Percentiles rank a stretch among this genome's conserved stretches.
Evolutionary conservation across 2,888 invertebrate species (phyloP).

Genomic region (Ecliptopera silaceata): DNA sequence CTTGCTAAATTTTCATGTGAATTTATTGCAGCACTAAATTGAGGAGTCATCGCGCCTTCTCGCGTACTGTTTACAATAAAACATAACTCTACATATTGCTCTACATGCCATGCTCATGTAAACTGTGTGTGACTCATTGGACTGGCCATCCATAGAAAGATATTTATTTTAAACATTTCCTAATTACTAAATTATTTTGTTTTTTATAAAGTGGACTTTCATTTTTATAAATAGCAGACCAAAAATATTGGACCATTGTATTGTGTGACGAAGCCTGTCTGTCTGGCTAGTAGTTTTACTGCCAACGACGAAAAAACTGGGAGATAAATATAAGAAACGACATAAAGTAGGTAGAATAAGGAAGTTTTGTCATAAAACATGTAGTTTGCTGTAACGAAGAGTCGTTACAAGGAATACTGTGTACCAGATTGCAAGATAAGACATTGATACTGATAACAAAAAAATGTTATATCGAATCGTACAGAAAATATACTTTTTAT

Average conservation of each 20-base stretch:
- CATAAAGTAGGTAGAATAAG: slow-evolving; percentile 21
- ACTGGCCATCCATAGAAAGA: slow-evolving; percentile 13
- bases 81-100: slow-evolving; percentile 34
- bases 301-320: slow-evolving; percentile 1
- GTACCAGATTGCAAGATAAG: slow-evolving; percentile 71
- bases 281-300: slow-evolving; percentile 6
- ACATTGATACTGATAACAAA: slow-evolving; percentile 47
- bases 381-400: slow-evolving; percentile 60
- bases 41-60: slow-evolving; percentile 48
- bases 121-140: slow-evolving; percentile 27
- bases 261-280: too few relatives aligned
- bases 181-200: too few relatives aligned
- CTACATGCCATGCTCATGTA: slow-evolving; percentile 26
- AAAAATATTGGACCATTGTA: too few relatives aligned
- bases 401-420: slow-evolving; percentile 67
- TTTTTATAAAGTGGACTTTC: too few relatives aligned
- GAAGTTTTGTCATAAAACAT: slow-evolving; percentile 49
- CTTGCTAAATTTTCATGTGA: slow-evolving; percentile 64
- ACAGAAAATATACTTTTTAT: slow-evolving; percentile 46
- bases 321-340: slow-evolving; percentile 13
- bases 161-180: too few relatives aligned
- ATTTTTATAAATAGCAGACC: too few relatives aligned
- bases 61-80: slow-evolving; percentile 45
- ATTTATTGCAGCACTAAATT: slow-evolving; percentile 64
- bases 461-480: slow-evolving; percentile 45